These are phyloP conservation scores for Lepidostoma basale DNA, from an alignment of 1,140 invertebrate genomes.

Conservation along the genomic window DNA sequence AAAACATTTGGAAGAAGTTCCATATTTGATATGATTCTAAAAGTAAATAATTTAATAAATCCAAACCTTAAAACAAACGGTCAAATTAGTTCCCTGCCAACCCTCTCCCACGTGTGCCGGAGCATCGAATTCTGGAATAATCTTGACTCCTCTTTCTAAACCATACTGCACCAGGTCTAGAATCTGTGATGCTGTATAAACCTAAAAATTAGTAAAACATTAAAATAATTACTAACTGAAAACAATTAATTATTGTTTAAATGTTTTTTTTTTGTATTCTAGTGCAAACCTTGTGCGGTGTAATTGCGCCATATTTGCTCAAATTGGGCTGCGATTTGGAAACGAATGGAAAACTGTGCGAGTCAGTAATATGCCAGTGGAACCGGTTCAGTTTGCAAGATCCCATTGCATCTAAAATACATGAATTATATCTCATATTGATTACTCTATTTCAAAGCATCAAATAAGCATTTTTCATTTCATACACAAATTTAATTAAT, in stretches of 20 bases:
- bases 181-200: constrained; percentile 63
- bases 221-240: neutral
- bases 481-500: no score
- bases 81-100: constrained; percentile 75
- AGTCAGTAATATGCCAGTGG: constrained; percentile 91
- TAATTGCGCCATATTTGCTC: constrained; percentile 75
- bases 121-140: constrained; percentile 86
- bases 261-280: neutral
- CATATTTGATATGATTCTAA: no score
- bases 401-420: constrained; percentile 72
- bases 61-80: constrained; percentile 67
- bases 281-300: constrained; percentile 62
- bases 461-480: no score
- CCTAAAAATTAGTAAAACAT: constrained; percentile 47
- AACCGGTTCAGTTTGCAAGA: constrained; percentile 83
- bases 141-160: constrained; percentile 72
- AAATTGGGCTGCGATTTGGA: constrained; percentile 72
- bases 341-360: constrained; percentile 83
- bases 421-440: neutral
- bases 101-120: constrained; percentile 88
- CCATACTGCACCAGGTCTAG: constrained; percentile 71
- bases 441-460: neutral
- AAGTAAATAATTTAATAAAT: neutral
- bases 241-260: no score
- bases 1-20: no score